These are phyloP conservation scores for Nothobranchius kuhntae DNA, from an alignment of 2,113 vertebrate species.

Conservation along the genomic window DNA sequence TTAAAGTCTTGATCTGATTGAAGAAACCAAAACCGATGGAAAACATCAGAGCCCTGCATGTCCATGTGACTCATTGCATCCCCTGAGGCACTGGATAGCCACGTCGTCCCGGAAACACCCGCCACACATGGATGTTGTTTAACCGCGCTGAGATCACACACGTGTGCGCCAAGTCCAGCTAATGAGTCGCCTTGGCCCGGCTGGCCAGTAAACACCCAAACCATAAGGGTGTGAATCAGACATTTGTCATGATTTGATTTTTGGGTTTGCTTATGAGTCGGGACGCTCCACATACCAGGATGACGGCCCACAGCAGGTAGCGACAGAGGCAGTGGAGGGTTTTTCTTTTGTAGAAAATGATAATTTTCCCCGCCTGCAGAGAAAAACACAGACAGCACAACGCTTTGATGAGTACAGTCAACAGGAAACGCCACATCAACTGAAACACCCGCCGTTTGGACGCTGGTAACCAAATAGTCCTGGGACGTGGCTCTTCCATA, in stretches of 20 bases:
- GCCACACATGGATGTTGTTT: constrained; percentile 64
- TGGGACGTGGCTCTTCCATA: constrained; percentile 63
- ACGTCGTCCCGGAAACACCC: constrained; percentile 70
- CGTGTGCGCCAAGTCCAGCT: constrained; percentile 46
- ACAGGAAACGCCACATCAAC: constrained; percentile 47
- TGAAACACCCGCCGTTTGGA: constrained; percentile 27
- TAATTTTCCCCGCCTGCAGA: constrained; percentile 81
- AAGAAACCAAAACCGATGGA: constrained; percentile 1
- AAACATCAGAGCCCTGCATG: constrained; percentile 44
- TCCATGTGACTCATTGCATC: constrained; percentile 48
- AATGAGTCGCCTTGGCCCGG: constrained; percentile 33
- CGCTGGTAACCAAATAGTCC: constrained; percentile 70
- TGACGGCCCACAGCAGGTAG: constrained; percentile 81
- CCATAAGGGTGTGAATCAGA: not conserved
- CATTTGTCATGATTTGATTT: constrained; percentile 27
- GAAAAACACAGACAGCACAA: constrained; percentile 12
- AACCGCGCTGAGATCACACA: constrained; percentile 54
- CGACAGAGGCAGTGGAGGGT: constrained; percentile 76
- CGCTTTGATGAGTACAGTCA: constrained; percentile 37
- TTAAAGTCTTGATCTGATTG: not conserved
- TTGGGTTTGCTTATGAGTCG: not conserved
- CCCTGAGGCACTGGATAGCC: constrained; percentile 60
- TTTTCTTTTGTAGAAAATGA: constrained; percentile 75
- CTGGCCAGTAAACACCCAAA: not conserved
- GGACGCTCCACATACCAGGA: constrained; percentile 80